Evolutionary conservation across 2,888 invertebrate genomes (phyloP).

Genomic region (Conistra vaccinii): DNA sequence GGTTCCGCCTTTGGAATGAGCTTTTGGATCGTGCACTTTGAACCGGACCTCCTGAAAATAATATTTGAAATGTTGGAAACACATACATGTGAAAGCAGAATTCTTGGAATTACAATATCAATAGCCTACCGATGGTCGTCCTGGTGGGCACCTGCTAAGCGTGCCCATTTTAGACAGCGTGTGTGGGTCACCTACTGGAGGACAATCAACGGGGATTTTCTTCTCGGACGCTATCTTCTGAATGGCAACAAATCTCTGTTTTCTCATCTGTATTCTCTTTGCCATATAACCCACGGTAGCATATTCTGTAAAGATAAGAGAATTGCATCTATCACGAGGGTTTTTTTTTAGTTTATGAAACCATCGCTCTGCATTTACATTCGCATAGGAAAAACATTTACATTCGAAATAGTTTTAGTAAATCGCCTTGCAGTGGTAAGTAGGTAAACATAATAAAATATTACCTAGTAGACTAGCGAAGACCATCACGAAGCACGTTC

Average conservation of each 20-base stretch:
- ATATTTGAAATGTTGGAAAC: conserved; percentile 24
- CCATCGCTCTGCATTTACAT: conserved; percentile 39
- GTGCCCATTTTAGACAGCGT: conserved; percentile 94
- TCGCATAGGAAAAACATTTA: conserved; percentile 44
- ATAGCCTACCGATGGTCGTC: conserved; percentile 88
- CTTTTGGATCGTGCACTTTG: conserved; percentile 98
- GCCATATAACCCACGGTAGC: conserved; percentile 99
- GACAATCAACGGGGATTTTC: conserved; percentile 95
- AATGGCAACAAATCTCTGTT: conserved; percentile 97
- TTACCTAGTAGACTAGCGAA: conserved; percentile 99
- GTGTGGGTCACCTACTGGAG: conserved; percentile 93
- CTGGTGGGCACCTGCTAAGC: conserved; percentile 91
- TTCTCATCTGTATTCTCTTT: conserved; percentile 98
- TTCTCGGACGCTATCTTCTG: conserved; percentile 98
- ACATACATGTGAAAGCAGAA: not conserved
- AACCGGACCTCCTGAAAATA: conserved; percentile 97
- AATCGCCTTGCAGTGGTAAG: conserved; percentile 54
- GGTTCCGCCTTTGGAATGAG: conserved; percentile 97
- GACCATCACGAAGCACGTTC: conserved; percentile 99
- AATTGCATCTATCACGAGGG: conserved; percentile 60
- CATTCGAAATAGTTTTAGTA: conserved; percentile 34
- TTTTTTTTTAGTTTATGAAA: conserved; percentile 1
- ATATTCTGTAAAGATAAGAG: conserved; percentile 94
- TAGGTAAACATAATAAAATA: conserved; percentile 54
- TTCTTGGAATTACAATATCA: conserved; percentile 28